Percentiles rank a stretch among this genome's conserved stretches.
These are phyloP conservation scores for Sula dactylatra DNA, from an alignment of 2,113 vertebrate species.

Conservation along the genomic window DNA sequence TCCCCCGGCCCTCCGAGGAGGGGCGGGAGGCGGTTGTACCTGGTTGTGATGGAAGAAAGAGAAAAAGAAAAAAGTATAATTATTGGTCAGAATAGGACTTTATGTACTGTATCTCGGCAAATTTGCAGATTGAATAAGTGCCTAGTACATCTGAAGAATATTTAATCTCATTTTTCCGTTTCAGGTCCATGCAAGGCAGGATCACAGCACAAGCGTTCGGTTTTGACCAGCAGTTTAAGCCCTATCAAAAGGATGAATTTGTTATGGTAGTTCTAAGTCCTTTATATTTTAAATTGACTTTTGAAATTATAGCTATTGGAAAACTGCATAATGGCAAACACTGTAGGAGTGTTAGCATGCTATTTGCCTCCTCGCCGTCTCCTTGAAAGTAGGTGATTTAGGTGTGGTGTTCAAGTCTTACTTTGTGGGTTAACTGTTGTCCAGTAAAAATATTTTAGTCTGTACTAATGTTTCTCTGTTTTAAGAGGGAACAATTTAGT, in stretches of 20 bases:
- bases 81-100: neutral
- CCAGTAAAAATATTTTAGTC: conserved; percentile 12
- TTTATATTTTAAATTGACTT: neutral
- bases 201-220: conserved; percentile 71
- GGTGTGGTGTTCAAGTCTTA: neutral
- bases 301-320: neutral
- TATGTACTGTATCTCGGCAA: neutral
- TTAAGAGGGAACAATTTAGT: neutral
- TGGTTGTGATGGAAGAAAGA: no score
- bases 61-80: neutral
- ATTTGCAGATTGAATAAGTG: neutral
- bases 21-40: neutral
- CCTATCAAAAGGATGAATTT: conserved; percentile 76
- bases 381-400: neutral
- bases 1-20: neutral
- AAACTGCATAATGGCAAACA: neutral
- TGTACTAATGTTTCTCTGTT: neutral
- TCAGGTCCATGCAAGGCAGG: conserved; percentile 80
- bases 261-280: conserved; percentile 64
- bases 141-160: neutral
- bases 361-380: neutral
- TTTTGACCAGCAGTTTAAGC: conserved; percentile 77
- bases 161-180: neutral
- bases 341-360: neutral
- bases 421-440: neutral